phyloP scores from a whole-genome alignment of 92 coral and sea anemone species.

The Porites evermanni region DNA sequence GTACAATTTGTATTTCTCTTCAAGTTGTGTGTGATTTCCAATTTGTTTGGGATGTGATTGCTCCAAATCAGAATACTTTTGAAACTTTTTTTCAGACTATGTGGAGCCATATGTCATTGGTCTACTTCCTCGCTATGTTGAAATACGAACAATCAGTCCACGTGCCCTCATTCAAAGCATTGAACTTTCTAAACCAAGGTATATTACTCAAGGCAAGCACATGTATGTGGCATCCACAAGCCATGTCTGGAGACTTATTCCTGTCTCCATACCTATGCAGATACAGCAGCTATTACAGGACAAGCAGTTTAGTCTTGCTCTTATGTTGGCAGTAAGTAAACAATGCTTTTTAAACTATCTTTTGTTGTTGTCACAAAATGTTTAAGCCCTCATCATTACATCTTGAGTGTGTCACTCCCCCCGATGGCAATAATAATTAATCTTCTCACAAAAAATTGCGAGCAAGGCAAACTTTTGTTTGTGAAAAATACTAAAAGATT shows the following conservation, averaged over 20 bases:
- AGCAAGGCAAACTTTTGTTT: no score
- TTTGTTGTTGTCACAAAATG: neutral
- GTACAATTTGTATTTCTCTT: neutral
- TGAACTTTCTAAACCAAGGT: constrained; percentile 90
- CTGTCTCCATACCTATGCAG: constrained; percentile 98
- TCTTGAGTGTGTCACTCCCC: no score
- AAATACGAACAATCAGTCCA: constrained; percentile 93
- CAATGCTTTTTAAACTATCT: no score
- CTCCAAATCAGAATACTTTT: neutral
- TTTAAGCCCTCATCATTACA: no score
- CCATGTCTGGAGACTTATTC: constrained; percentile 96
- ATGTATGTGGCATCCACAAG: constrained; percentile 93
- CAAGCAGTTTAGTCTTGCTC: constrained; percentile 94
- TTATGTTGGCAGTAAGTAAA: constrained; percentile 92
- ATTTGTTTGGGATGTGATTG: neutral
- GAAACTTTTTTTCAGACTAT: constrained; percentile 60
- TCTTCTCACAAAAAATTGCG: no score
- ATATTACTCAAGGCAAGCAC: constrained; percentile 82
- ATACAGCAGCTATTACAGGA: constrained; percentile 94
- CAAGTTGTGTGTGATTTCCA: no score
- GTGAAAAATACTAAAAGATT: no score
- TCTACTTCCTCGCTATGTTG: constrained; percentile 92
- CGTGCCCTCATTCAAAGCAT: constrained; percentile 95
- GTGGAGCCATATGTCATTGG: constrained; percentile 94
- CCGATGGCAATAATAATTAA: no score